Base-by-base conservation (phyloP, 2,888 invertebrate genomes). In the Drymonia ruficornis region DNA sequence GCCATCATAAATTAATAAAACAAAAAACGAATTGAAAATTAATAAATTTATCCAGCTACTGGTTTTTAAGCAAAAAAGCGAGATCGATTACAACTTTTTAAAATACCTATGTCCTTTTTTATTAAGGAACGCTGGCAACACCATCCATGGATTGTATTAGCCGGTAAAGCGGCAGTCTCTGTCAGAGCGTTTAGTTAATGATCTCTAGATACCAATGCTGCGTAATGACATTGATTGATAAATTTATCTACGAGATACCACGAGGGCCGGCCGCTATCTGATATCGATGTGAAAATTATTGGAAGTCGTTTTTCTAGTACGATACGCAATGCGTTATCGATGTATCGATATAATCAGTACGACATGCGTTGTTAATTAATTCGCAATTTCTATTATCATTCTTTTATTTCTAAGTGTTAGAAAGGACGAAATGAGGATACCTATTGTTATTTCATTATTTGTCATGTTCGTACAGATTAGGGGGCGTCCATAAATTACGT, bases 171-270 rank as follows among this genome's bases (percentile, higher is more conserved):
- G 31, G n/a, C 47, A 42, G 19, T 56, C 56, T 55, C 51, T 50
- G n/a, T 50, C 50, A 55, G 16, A 46, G 29, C 57, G 55, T 59
- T 65, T 66, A 60, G 58, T 61, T 68, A 63, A 67, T 68, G 68
- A 63, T 65, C 56, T 59, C 54, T 11, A 48, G 63, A 60, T 60
- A 67, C 46, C 43, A 55, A 28, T 34, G 46, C 46, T 9, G 28
- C 46, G n/a, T 50, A 53, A 53, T 40, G 52, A 55, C 42, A 40
- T 38, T 56, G 65, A 68, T 65, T 63, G 63, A 67, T 68, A 58
- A 50, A 53, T 42, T 49, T 46, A 46, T 46, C 46, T 46, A 46
- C 29, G 8, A 29, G 29, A 57, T 65, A 58, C 55, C 15, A 48
- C 28, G 59, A 63, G 13, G 44, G 38, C 8, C 18, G 55, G 58